Evolutionary conservation across 2,113 vertebrate genomes (phyloP).

Genomic region (Tragelaphus imberbis): DNA sequence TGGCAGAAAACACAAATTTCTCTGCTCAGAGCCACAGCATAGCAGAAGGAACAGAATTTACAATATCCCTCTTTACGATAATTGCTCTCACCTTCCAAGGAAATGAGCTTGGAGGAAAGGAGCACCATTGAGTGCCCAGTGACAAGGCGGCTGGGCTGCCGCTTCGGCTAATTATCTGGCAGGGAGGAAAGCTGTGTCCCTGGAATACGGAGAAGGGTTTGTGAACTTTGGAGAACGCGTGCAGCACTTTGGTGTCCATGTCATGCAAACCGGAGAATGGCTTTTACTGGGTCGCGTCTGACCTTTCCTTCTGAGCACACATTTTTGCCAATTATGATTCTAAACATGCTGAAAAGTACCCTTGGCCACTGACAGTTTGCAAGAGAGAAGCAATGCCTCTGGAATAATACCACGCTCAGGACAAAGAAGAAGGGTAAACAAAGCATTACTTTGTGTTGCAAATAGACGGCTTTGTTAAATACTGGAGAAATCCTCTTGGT

Average conservation of each 20-base stretch:
- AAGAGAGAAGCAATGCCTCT: constrained; percentile 60
- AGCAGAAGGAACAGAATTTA: constrained; percentile 67
- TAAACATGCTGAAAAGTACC: constrained; percentile 48
- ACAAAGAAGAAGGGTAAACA: constrained; percentile 74
- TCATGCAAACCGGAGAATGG: constrained; percentile 28
- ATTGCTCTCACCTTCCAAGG: constrained; percentile 59
- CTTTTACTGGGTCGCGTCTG: not conserved
- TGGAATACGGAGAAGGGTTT: not conserved
- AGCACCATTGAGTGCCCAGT: constrained; percentile 39
- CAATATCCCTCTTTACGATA: constrained; percentile 63
- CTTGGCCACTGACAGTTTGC: constrained; percentile 65
- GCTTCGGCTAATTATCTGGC: constrained; percentile 5
- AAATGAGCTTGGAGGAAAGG: constrained; percentile 43
- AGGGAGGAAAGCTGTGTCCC: not conserved
- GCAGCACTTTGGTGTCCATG: constrained; percentile 48
- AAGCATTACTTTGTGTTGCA: constrained; percentile 78
- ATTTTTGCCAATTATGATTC: constrained; percentile 43
- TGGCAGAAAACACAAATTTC: constrained; percentile 70
- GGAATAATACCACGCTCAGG: constrained; percentile 66
- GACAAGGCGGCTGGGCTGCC: constrained; percentile 7
- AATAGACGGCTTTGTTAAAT: constrained; percentile 78
- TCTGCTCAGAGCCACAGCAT: constrained; percentile 50
- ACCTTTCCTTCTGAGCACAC: constrained; percentile 55
- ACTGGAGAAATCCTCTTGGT: constrained; percentile 72
- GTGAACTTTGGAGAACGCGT: constrained; percentile 42